Percentiles rank a stretch among this genome's conserved stretches.
These are phyloP conservation scores for Psittacula cyanocephala DNA, from an alignment of 2,113 vertebrate genomes.

Conservation along the genomic window DNA sequence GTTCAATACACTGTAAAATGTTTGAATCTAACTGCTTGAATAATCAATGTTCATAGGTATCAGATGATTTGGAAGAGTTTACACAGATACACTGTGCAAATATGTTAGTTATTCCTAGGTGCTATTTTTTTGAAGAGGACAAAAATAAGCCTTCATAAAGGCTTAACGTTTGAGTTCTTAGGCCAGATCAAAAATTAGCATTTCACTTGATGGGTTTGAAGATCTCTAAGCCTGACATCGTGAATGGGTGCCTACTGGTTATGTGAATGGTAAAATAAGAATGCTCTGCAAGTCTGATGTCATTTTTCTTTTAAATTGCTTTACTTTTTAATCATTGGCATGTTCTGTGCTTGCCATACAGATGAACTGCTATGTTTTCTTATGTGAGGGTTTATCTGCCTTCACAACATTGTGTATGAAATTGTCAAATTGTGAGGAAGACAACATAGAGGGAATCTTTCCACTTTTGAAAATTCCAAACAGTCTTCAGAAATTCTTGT, in stretches of 20 bases:
- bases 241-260: not conserved
- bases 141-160: not conserved
- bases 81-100: not conserved
- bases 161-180: slow-evolving; percentile 1
- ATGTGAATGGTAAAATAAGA: not conserved
- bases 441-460: not conserved
- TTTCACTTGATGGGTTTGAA: not conserved
- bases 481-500: slow-evolving; percentile 54
- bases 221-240: not conserved
- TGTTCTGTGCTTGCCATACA: not conserved
- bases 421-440: not conserved
- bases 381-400: slow-evolving; percentile 17
- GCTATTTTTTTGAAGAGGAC: not conserved
- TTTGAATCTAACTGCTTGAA: slow-evolving; percentile 11
- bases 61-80: not conserved
- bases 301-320: not conserved
- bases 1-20: slow-evolving; percentile 3
- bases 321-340: not conserved
- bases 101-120: not conserved
- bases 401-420: slow-evolving; percentile 1
- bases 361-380: not conserved
- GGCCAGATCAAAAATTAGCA: not conserved
- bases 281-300: not conserved
- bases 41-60: slow-evolving; percentile 18
- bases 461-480: not conserved